Conservation (phyloP, 1,140 invertebrate genomes). For the Drosophila novamexicana region DNA sequence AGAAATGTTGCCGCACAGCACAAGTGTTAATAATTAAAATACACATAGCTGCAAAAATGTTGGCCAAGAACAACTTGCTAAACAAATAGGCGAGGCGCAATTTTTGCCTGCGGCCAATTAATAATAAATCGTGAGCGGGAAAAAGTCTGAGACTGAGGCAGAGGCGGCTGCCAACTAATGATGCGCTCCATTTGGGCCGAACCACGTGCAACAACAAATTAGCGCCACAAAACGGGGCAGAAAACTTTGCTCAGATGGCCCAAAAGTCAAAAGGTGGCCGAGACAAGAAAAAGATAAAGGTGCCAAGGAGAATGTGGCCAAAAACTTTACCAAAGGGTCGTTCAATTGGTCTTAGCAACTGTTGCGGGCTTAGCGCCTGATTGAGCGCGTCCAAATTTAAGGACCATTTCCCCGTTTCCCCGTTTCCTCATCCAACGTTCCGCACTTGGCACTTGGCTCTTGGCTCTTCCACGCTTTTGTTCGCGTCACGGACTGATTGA, state of each 20-base stretch:
- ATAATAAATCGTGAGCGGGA: constrained; percentile 66
- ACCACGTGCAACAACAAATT: constrained; percentile 79
- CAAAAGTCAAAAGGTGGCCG: constrained; percentile 60
- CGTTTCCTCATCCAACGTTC: background rate
- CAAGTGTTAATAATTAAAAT: constrained; percentile 81
- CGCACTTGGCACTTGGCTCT: background rate
- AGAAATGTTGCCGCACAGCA: constrained; percentile 56
- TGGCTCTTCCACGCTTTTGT: constrained; percentile 8
- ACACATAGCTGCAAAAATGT: constrained; percentile 22
- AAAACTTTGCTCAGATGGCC: constrained; percentile 54
- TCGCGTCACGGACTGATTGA: constrained; percentile 57
- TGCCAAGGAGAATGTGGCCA: constrained; percentile 34
- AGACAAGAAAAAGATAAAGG: constrained; percentile 54
- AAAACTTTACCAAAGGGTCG: constrained; percentile 58
- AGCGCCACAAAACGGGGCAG: constrained; percentile 53
- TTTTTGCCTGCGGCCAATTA: constrained; percentile 65
- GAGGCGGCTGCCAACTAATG: constrained; percentile 58
- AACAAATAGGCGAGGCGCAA: constrained; percentile 67
- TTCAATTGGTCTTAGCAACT: constrained; percentile 29
- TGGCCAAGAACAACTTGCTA: constrained; percentile 44
- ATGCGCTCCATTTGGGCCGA: constrained; percentile 65
- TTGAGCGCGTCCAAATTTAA: constrained; percentile 56
- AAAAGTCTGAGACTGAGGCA: constrained; percentile 16
- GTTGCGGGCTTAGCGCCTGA: constrained; percentile 64
- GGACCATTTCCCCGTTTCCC: constrained; percentile 3